These are phyloP conservation scores for Theristus sp. DNA, from an alignment of 2,888 invertebrate species.

Conservation along the genomic window DNA sequence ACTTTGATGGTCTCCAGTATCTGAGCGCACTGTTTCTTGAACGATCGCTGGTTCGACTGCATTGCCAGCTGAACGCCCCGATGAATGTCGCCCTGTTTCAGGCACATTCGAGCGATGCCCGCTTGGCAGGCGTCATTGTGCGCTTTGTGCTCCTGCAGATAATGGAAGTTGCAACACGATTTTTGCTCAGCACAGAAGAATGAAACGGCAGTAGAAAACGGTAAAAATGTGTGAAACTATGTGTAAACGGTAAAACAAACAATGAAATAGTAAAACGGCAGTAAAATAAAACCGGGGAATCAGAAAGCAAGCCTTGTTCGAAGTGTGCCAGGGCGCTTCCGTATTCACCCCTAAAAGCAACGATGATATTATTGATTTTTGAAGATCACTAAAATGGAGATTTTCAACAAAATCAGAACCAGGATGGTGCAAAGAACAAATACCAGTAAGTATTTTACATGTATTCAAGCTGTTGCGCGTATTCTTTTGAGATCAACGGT, in stretches of 20 bases:
- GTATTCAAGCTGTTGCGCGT: slow-evolving; percentile 84
- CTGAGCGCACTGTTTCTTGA: slow-evolving; percentile 77
- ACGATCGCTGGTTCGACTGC: slow-evolving; percentile 43
- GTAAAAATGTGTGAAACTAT: too few relatives aligned
- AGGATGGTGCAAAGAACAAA: not conserved
- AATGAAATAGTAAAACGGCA: too few relatives aligned
- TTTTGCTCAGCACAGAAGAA: too few relatives aligned
- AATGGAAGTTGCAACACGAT: too few relatives aligned
- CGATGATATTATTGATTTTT: too few relatives aligned
- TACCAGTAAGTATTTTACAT: slow-evolving; percentile 39
- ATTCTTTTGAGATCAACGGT: slow-evolving; percentile 66
- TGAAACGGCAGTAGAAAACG: too few relatives aligned
- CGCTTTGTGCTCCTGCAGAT: slow-evolving; percentile 13
- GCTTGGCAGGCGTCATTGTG: slow-evolving; percentile 55
- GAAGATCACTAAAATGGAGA: too few relatives aligned
- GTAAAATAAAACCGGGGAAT: slow-evolving; percentile 14
- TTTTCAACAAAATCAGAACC: too few relatives aligned
- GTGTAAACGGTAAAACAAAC: too few relatives aligned
- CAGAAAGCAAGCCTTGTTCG: slow-evolving; percentile 54
- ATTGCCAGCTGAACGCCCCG: slow-evolving; percentile 50
- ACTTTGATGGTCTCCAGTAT: slow-evolving; percentile 72
- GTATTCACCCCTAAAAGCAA: slow-evolving; percentile 69
- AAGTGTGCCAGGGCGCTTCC: slow-evolving; percentile 72
- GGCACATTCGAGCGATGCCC: slow-evolving; percentile 68
- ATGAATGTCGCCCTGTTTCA: slow-evolving; percentile 73